Conservation (phyloP, 2,888 invertebrate species). For the Thumatha senex region DNA sequence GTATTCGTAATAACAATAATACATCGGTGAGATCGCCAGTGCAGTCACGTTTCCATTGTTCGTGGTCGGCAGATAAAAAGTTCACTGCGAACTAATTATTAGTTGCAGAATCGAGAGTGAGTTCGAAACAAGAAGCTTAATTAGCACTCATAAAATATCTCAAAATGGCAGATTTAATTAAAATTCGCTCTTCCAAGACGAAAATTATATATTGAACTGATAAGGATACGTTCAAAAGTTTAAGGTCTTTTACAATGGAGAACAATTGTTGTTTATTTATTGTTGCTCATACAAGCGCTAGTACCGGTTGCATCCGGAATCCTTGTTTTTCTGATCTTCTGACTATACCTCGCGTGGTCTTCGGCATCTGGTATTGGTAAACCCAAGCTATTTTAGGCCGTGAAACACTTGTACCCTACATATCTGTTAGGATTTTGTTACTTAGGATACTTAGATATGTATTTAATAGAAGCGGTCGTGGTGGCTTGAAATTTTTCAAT, state of each 20-base stretch:
- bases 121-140: slow-evolving; percentile 74
- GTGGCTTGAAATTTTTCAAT: no score
- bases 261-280: no score
- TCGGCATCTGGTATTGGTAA: no score
- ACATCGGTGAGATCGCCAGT: slow-evolving; percentile 61
- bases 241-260: neutral
- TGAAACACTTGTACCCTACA: no score
- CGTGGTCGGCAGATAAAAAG: slow-evolving; percentile 74
- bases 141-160: slow-evolving; percentile 69
- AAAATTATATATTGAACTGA: neutral
- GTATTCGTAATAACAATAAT: slow-evolving; percentile 34
- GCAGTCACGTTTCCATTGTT: slow-evolving; percentile 81
- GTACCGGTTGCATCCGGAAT: no score
- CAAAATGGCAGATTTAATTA: slow-evolving; percentile 15
- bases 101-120: slow-evolving; percentile 66
- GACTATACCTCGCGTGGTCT: no score
- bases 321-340: no score
- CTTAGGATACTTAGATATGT: no score
- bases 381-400: no score
- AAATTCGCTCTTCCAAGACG: slow-evolving; percentile 8
- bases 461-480: no score
- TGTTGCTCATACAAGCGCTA: no score
- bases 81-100: slow-evolving; percentile 74
- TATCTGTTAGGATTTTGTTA: no score
- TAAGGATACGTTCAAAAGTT: neutral